These are phyloP conservation scores for Drosophila maculinotata DNA, from an alignment of 2,888 invertebrate genomes.

Conservation along the genomic window DNA sequence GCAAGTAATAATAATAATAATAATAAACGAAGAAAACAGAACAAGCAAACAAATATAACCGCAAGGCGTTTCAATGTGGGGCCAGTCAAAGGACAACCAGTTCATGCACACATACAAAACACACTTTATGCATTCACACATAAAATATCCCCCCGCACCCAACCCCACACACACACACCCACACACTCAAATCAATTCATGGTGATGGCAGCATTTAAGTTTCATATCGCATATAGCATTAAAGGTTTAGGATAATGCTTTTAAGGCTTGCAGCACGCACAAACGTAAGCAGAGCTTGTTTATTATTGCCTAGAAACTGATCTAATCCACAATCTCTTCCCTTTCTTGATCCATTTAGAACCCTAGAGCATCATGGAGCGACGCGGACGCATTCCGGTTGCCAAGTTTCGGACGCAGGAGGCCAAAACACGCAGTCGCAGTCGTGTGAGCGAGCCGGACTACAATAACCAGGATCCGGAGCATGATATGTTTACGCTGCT, in stretches of 20 bases:
- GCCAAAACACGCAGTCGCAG: constrained; percentile 84
- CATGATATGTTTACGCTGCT: constrained; percentile 84
- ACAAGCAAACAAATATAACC: constrained; percentile 57
- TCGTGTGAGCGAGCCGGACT: constrained; percentile 83
- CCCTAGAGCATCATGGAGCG: constrained; percentile 76
- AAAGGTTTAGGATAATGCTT: constrained; percentile 48
- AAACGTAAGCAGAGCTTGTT: constrained; percentile 57
- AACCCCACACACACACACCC: constrained; percentile 2
- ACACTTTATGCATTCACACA: not conserved
- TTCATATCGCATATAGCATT: constrained; percentile 40
- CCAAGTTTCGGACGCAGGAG: constrained; percentile 84
- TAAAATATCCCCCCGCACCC: too few relatives aligned
- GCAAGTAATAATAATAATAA: constrained; percentile 32
- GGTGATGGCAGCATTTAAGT: constrained; percentile 65
- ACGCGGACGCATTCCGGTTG: constrained; percentile 84
- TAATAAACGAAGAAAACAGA: constrained; percentile 42
- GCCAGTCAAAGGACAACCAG: constrained; percentile 17
- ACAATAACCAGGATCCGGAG: constrained; percentile 84
- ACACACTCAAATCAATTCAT: constrained; percentile 31
- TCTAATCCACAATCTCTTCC: constrained; percentile 4
- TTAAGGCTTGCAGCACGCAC: constrained; percentile 46
- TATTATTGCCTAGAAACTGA: not conserved
- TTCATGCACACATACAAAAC: constrained; percentile 3
- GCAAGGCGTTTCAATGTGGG: constrained; percentile 66
- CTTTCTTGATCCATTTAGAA: constrained; percentile 11